Evolutionary conservation across 2,797 vertebrate species (phyloP), one percentile per base, ranked within the genome.

Genomic region (Enteromius paludinosus): DNA sequence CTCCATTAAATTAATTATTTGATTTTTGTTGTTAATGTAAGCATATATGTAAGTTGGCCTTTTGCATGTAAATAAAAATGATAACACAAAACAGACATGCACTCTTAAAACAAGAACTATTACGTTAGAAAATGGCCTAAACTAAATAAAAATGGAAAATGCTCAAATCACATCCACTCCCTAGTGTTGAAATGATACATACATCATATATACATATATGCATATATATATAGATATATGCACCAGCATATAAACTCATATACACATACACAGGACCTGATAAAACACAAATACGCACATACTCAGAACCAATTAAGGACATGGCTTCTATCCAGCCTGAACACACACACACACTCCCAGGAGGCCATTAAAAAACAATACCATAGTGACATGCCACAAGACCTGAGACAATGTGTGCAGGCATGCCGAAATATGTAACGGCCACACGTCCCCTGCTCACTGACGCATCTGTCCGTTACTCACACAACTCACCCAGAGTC

Each of bases 361-460:
- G 72, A 52, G 78, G 66, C 72, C 49, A 59, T 81, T 82, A 43
- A 69, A 65, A 81, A 79, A 86, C 87, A 87, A 89, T 86, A 76
- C 85, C 64, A 82, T 61, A 73, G 78, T 79, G 66, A 88, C 85
- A 86, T 41, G 83, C 87, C 82, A 79, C 83, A 87, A 79, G 85
- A 85, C 80, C 82, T 68, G 68, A 80, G 74, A 87, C 85, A 87
- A 87, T 88, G 89, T 83, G 87, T 83, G 81, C 86, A 86, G 69
- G 83, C 86, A 87, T 68, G 86, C 85, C 61, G 86, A 90, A 87
- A 87, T 69, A 87, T 84, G 82, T 85, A 78, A 77, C 75, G 61
- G 47, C 59, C 80, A 80, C 71, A 85, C 66, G 68, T 86, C 78
- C 30, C 30, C 25, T 5, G 20, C 49, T 82, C 81, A 20, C 54